Evolutionary conservation across 2,113 vertebrate species (phyloP).

Genomic region (Aplodontia rufa): DNA sequence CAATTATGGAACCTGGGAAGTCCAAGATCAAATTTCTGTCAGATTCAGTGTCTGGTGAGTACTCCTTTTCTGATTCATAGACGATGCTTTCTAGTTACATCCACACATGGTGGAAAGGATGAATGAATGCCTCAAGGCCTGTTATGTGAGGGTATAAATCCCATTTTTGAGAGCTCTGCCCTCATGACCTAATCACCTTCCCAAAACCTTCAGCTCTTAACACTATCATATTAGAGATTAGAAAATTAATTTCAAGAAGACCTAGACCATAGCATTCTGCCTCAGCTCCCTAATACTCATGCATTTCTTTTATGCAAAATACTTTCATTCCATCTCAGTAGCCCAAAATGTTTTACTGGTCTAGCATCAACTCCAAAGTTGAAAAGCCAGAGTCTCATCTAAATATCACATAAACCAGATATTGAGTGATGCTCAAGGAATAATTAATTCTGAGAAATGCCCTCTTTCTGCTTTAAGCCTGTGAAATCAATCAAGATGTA

Average conservation of each 20-base stretch:
- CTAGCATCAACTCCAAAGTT: not conserved
- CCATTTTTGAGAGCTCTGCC: too few species aligned
- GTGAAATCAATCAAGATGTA: too few species aligned
- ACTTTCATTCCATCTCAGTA: not conserved
- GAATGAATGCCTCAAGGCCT: not conserved
- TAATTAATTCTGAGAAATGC: too few species aligned
- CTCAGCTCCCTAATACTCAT: not conserved
- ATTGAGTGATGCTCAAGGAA: too few species aligned
- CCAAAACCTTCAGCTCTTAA: too few species aligned
- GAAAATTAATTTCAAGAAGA: not conserved
- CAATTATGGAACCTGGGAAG: too few species aligned
- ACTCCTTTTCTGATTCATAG: too few species aligned
- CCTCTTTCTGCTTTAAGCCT: too few species aligned
- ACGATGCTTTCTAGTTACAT: not conserved
- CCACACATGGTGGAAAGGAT: not conserved
- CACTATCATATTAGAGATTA: not conserved
- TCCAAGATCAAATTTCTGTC: too few species aligned
- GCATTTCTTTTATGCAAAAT: not conserved
- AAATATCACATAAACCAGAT: too few species aligned
- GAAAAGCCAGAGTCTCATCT: not conserved
- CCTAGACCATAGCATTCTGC: not conserved
- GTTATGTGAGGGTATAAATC: not conserved
- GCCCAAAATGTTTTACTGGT: not conserved
- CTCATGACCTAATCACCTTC: too few species aligned
- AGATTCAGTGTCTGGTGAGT: too few species aligned